Evolutionary conservation across 2,888 invertebrate species (phyloP).

Genomic region (Pyrochroa serraticornis): DNA sequence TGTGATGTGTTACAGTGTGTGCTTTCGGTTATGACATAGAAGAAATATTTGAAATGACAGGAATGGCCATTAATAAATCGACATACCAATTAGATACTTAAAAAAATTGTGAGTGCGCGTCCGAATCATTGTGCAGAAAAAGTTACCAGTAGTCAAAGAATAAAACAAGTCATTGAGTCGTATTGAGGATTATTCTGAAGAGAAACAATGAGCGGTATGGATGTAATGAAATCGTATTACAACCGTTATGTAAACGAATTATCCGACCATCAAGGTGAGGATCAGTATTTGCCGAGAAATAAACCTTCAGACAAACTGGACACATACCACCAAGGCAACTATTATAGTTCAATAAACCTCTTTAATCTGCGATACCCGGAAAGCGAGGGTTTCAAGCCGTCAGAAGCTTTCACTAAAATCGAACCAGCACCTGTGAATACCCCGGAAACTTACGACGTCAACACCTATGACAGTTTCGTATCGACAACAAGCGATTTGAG

Average conservation of each 20-base stretch:
- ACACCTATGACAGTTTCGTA: constrained; percentile 50
- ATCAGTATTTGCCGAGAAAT: constrained; percentile 23
- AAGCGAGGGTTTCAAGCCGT: constrained; percentile 3
- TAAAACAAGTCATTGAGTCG: too few species aligned
- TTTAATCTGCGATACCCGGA: constrained; percentile 1
- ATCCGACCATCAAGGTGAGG: constrained; percentile 12
- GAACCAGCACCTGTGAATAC: constrained; percentile 20
- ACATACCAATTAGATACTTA: too few species aligned
- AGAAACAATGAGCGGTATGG: constrained; percentile 35
- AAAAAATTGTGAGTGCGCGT: too few species aligned
- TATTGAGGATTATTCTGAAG: too few species aligned
- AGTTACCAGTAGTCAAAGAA: too few species aligned
- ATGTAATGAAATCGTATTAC: constrained; percentile 50
- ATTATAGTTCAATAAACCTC: constrained; percentile 29
- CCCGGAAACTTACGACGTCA: constrained; percentile 47
- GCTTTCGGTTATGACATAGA: too few species aligned
- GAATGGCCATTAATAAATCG: too few species aligned
- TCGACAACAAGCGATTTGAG: constrained; percentile 46
- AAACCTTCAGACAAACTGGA: background rate
- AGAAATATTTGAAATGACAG: too few species aligned
- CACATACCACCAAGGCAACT: constrained; percentile 8
- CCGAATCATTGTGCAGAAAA: too few species aligned
- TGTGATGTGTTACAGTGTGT: too few species aligned
- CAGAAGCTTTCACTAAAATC: constrained; percentile 8
- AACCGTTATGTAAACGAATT: constrained; percentile 38